Percentiles rank a stretch among this genome's conserved stretches.
Conservation (phyloP, 2,113 vertebrate genomes). For the Dermatemys mawii region DNA sequence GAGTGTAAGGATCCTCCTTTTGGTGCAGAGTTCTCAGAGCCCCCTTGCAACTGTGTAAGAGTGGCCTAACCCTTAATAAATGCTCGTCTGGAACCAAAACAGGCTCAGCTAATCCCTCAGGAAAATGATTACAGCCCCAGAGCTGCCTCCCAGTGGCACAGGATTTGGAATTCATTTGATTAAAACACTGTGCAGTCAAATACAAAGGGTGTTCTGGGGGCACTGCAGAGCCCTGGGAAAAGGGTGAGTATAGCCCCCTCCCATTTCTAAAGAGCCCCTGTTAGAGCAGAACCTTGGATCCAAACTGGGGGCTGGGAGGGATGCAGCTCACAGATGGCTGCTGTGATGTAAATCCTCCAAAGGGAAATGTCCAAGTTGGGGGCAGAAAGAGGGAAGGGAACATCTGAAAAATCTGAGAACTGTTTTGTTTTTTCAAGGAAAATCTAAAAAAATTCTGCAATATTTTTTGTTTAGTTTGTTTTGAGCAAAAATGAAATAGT, state of each 20-base stretch:
- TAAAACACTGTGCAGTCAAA: not conserved
- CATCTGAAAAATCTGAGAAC: not conserved
- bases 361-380: too few relatives aligned
- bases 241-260: not conserved
- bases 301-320: not conserved
- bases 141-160: not conserved
- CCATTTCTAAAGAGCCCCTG: rapidly evolving
- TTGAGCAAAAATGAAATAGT: not conserved
- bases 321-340: not conserved
- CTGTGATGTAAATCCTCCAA: not conserved
- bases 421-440: not conserved
- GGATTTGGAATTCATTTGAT: not conserved
- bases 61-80: not conserved
- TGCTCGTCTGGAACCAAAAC: not conserved
- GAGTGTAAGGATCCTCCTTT: not conserved
- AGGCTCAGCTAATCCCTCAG: not conserved
- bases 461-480: not conserved
- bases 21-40: not conserved
- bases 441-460: not conserved
- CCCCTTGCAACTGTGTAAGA: not conserved
- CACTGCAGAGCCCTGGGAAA: not conserved
- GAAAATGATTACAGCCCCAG: slow-evolving; percentile 11
- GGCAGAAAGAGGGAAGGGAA: rapidly evolving
- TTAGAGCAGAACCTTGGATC: not conserved
- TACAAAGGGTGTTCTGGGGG: not conserved